Evolutionary conservation across 2,113 vertebrate genomes (phyloP), one percentile per base, ranked within the genome.

Genomic region (Brachionichthys hirsutus): DNA sequence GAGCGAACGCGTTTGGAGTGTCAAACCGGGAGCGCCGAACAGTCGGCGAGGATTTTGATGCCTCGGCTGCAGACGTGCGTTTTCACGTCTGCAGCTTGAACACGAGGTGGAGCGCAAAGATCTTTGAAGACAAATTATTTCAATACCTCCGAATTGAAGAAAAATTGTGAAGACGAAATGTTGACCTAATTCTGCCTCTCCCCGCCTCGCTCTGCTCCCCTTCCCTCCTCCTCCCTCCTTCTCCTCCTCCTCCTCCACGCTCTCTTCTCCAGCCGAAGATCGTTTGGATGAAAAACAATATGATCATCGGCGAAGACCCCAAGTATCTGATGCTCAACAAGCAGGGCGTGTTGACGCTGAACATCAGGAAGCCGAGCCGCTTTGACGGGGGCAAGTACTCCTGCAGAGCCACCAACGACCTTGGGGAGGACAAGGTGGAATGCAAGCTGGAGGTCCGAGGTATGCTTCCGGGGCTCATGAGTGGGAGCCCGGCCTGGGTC

Each of bases 221-320:
- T 17, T 15, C 67, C 56, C 62, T 62, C 19, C 63, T 38, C 24
- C 12, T 30, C 17, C 18, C 36, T 41, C 36, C 17, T 18, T 44
- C 6, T 18, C 11, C n/a, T 3, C 42, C 10, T 54, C 17, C 53
- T 60, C 54, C 19, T 44, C 59, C 51, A 38, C 40, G 13, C 12
- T 15, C 13, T 42, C 9, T 9, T 12, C 52, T 4, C 11, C 52
- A 92, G 91, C 90, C 92, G 19, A 92, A 93, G 78, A 93, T 97
- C 67, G 80, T 92, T 44, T 97, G 94, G 94, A 92, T 95, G 94
- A 95, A 95, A 85, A 96, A 97, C 83, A 93, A 90, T 24, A 91
- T 94, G 88, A 90, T 93, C 43, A 91, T 96, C n/a, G 72, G 87
- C 0, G 93, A 91, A 0, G 92, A 97, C 18, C 92, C 94, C 42